Evolutionary conservation across 1,140 invertebrate species (phyloP).

Genomic region (Eciton burchellii): DNA sequence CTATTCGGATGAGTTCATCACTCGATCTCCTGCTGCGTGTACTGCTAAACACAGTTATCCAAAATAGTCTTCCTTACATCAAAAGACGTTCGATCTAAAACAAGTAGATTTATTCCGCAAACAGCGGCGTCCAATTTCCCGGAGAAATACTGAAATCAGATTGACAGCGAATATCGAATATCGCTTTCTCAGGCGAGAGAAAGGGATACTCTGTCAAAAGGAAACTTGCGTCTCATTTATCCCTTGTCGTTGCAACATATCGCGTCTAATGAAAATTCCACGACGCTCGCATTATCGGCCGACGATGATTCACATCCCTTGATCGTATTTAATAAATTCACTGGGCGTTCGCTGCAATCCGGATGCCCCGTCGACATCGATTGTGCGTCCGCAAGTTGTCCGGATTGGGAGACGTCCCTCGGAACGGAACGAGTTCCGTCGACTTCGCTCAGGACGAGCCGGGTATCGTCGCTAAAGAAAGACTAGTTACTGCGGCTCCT

Average conservation of each 20-base stretch:
- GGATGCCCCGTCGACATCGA: too few species aligned
- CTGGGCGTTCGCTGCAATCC: too few species aligned
- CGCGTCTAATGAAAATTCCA: background rate
- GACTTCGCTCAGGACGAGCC: slow-evolving; percentile 5
- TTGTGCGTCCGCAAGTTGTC: too few species aligned
- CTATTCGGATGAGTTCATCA: background rate
- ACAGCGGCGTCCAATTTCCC: background rate
- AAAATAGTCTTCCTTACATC: background rate
- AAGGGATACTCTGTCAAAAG: background rate
- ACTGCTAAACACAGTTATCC: slow-evolving; percentile 9
- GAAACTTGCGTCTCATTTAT: background rate
- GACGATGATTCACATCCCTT: background rate
- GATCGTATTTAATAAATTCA: background rate
- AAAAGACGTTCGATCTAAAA: background rate
- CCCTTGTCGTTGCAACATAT: background rate
- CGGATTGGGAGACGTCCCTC: background rate
- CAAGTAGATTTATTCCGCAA: slow-evolving; percentile 13
- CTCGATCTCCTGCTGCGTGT: background rate
- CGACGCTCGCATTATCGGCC: background rate
- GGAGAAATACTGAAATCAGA: background rate
- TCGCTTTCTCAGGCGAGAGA: background rate
- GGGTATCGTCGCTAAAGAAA: slow-evolving; percentile 36
- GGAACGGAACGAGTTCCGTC: slow-evolving; percentile 13
- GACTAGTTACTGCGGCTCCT: slow-evolving; percentile 30
- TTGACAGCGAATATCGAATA: background rate